Base-by-base conservation (phyloP, 2,888 invertebrate species). In the Drosophila flavopinicola region DNA sequence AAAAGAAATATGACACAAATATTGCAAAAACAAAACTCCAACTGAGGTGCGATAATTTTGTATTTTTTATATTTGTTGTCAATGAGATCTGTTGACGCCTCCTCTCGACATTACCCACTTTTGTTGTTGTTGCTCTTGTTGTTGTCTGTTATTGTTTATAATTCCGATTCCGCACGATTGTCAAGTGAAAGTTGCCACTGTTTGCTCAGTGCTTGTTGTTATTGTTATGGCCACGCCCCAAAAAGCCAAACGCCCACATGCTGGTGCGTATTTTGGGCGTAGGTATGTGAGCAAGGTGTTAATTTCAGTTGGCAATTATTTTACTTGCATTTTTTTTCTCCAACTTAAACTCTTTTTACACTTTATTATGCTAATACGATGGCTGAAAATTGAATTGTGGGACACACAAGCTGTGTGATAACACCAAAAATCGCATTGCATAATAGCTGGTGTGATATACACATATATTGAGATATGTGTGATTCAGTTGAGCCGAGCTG, bases 251-350 rank as follows among this genome's bases (percentile, higher is more conserved):
- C 52, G 75, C 78, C 78, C 66, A 66, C 66, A 45, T 39, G 52
- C 53, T 20, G 51, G 38, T 44, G 58, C 57, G 47, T 56, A 54
- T 56, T 25, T 45, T 37, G 51, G 37, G 49, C 15, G 49, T 2
- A 13, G 30, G 51, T 73, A 85, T 88, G 88, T 88, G 88, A 85
- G 79, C 67, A 63, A 88, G 87, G 88, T 88, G 88, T 86, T 88
- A 88, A 88, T 88, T 87, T 69, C 54, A 65, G 52, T 77, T 84
- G 66, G 60, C 64, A 64, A 73, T 65, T 69, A 56, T 64, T 65
- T 66, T 38, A 47, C 23, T 29, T n/a, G n/a, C n/a, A n/a, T n/a
- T n/a, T 15, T 20, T 20, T 20, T 20, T 20, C 20, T 20, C 17
- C 17, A 17, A 30, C 44, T 52, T 60, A 49, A 39, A 23, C 27